These are phyloP conservation scores for Cryptosula pallasiana DNA, from an alignment of 2,888 invertebrate genomes.

Conservation along the genomic window DNA sequence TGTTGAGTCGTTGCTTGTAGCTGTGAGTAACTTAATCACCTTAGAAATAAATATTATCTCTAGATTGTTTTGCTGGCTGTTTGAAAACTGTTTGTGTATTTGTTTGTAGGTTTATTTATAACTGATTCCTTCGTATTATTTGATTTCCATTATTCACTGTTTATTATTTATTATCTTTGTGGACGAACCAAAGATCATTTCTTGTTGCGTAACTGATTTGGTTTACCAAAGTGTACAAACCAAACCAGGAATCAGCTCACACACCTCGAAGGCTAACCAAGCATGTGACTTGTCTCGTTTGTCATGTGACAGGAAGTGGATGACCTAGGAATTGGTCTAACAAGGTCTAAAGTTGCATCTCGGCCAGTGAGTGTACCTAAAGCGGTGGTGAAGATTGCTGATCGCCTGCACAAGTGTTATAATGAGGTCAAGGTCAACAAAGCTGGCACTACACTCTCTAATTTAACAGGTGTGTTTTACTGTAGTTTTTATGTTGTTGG, in stretches of 20 bases:
- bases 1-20: neutral
- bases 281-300: too few relatives aligned
- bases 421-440: neutral
- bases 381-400: neutral
- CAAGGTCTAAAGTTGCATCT: neutral
- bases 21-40: too few relatives aligned
- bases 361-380: neutral
- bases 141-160: too few relatives aligned
- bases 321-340: neutral
- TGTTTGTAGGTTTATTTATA: neutral
- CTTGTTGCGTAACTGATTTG: too few relatives aligned
- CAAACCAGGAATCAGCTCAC: too few relatives aligned
- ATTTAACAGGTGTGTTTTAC: neutral
- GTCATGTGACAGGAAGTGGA: constrained; percentile 1
- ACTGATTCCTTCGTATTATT: too few relatives aligned
- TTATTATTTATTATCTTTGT: too few relatives aligned
- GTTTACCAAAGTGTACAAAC: too few relatives aligned
- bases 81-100: neutral
- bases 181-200: too few relatives aligned
- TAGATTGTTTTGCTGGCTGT: neutral
- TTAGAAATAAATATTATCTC: too few relatives aligned
- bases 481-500: too few relatives aligned
- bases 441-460: neutral
- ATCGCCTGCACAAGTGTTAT: neutral
- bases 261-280: too few relatives aligned